These are phyloP conservation scores for Cinclus cinclus DNA, from an alignment of 2,113 vertebrate species.

Conservation along the genomic window DNA sequence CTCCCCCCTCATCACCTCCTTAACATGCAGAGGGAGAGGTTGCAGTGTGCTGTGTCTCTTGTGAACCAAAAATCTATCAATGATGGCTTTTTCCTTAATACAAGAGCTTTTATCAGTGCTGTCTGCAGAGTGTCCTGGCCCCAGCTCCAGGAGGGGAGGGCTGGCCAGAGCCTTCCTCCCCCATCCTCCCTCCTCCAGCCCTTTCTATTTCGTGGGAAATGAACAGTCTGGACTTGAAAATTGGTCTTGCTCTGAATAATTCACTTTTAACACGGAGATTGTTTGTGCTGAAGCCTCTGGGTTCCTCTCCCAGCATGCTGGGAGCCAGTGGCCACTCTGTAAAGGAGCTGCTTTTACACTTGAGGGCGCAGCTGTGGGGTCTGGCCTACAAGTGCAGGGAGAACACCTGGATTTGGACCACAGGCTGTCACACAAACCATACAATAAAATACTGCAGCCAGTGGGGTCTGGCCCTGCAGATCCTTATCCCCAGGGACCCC, in stretches of 20 bases:
- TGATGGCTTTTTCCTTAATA: slow-evolving; percentile 40
- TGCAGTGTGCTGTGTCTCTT: slow-evolving; percentile 36
- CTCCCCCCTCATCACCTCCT: slow-evolving; percentile 22
- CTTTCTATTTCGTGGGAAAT: not conserved
- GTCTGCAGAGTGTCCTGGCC: slow-evolving; percentile 28
- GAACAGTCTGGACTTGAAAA: not conserved
- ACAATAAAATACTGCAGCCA: not conserved
- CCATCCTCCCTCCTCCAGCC: not conserved
- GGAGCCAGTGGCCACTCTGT: not conserved
- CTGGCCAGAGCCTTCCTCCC: not conserved
- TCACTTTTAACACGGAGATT: not conserved
- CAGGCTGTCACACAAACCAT: not conserved
- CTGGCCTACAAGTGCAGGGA: not conserved
- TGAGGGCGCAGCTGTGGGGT: not conserved
- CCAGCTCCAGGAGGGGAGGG: not conserved
- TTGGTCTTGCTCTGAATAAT: not conserved
- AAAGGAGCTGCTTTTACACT: not conserved
- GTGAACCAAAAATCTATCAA: slow-evolving; percentile 46
- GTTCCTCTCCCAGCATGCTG: not conserved
- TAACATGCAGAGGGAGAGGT: slow-evolving; percentile 51
- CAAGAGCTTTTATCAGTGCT: slow-evolving; percentile 35
- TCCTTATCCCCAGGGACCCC: not conserved
- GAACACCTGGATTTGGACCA: not conserved
- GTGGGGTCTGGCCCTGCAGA: not conserved
- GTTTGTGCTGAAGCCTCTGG: not conserved